Base-by-base conservation (phyloP, 2,113 vertebrate species). In the Rhipidura dahli region DNA sequence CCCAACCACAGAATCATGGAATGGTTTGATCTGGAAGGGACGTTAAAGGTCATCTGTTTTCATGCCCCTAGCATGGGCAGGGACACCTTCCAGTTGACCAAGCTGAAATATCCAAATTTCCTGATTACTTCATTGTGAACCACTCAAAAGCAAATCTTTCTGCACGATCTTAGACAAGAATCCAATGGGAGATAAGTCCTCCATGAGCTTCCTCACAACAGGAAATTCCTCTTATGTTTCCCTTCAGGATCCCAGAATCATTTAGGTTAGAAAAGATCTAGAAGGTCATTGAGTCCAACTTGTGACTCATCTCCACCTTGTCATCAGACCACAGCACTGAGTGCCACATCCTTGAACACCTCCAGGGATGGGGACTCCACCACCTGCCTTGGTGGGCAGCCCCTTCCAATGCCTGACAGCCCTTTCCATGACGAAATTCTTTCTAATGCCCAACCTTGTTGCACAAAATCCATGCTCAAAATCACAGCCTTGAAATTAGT, bases 1-100 rank as follows among this genome's bases (percentile, higher is more conserved):
- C 3, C 1, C 6, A 19, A 2, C 50, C 20, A 35, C 1, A 2
- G 37, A 77, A 5, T 42, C 33, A 40, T 9, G 8, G 49, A 13
- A 88, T 2, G 16, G 13, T 45, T 82, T 75, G 28, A 6, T 5
- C 4, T 53, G 69, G 39, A 24, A 60, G 23, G 9, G 19, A 24
- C 16, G 1, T 30, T n/a, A 17, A 51, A 59, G 10, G 16, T 39
- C 2, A 26, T n/a, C 10, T 16, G 14, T 39, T 72, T 57, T 15
- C 37, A 33, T 7, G 14, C 0, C 49, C 14, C 30, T 71, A 49
- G 42, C 22, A 28, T 11, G 23, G 37, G 12, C 15, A 59, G 44
- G 27, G 15, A 20, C 45, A 39, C 3, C 28, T 66, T 45, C 23
- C 45, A 39, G 3, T 30, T 44, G 15, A 16, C 28, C 37, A 44